Evolutionary conservation across 1,140 invertebrate genomes (phyloP).

Genomic region (Rhagoletis zephyria): DNA sequence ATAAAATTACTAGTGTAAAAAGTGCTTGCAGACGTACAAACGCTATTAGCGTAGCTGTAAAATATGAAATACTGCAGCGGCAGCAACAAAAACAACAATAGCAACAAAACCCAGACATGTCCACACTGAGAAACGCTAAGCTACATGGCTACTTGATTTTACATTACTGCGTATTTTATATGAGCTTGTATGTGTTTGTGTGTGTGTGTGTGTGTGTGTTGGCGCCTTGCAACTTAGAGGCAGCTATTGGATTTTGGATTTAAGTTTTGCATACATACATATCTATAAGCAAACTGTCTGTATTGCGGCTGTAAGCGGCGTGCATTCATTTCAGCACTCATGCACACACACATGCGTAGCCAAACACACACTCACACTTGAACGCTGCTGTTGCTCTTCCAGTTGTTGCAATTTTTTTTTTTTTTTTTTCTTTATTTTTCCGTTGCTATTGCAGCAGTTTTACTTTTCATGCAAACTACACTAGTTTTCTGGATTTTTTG

Average conservation of each 20-base stretch:
- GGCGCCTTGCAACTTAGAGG: constrained; percentile 4
- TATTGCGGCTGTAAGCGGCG: neutral
- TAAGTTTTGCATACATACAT: neutral
- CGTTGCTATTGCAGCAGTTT: constrained; percentile 10
- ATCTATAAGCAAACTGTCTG: constrained; percentile 6
- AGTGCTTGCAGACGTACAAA: constrained; percentile 2
- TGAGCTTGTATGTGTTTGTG: neutral
- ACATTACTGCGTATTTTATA: neutral
- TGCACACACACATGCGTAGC: neutral
- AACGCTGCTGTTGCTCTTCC: neutral
- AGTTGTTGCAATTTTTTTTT: neutral
- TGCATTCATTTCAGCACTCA: neutral
- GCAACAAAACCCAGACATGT: neutral
- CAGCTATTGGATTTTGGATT: neutral
- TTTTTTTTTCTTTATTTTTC: neutral
- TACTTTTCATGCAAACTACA: constrained; percentile 6
- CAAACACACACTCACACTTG: neutral
- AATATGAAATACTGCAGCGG: neutral
- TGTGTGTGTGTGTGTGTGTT: neutral
- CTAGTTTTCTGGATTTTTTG: neutral
- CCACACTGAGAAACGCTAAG: constrained; percentile 9
- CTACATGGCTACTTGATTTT: neutral
- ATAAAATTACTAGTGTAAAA: neutral
- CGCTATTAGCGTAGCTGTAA: neutral
- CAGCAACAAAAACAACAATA: neutral